Evolutionary conservation across 1,140 invertebrate genomes (phyloP).

Genomic region (Conus ventricosus): DNA sequence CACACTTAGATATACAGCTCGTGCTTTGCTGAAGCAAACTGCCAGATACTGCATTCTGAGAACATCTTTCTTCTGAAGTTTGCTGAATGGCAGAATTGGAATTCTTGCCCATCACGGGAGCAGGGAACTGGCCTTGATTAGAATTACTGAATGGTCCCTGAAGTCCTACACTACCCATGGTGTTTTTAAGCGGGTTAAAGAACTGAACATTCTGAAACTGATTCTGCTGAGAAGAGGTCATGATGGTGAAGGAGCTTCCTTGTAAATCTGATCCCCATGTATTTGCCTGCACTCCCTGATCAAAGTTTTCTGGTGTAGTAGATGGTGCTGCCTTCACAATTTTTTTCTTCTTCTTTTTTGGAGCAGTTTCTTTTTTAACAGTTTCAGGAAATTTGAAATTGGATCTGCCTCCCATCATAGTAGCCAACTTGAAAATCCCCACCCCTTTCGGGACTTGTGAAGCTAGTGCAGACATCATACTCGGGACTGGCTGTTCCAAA

Average conservation of each 20-base stretch:
- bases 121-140: not conserved
- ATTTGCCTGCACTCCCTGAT: slow-evolving; percentile 21
- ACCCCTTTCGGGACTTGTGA: slow-evolving; percentile 23
- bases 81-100: slow-evolving; percentile 19
- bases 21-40: not conserved
- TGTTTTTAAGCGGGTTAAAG: slow-evolving; percentile 20
- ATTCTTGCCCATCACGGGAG: not conserved
- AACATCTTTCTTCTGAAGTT: not conserved
- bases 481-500: not conserved
- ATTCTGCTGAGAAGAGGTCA: not conserved
- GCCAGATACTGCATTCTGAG: not conserved
- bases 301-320: not conserved
- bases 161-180: not conserved
- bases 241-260: not conserved
- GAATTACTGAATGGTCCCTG: not conserved
- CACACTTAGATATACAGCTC: not conserved
- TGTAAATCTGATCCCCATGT: not conserved
- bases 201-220: slow-evolving; percentile 26
- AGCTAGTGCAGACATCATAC: slow-evolving; percentile 18
- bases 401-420: not conserved
- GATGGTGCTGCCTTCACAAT: not conserved
- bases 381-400: not conserved
- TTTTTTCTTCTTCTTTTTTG: not conserved
- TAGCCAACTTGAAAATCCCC: slow-evolving; percentile 34
- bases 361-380: not conserved